A percentile compares a stretch with the other conserved stretches of the same genome.
phyloP scores from a whole-genome alignment of 2,888 invertebrate genomes.

The Entomobrya proxima region DNA sequence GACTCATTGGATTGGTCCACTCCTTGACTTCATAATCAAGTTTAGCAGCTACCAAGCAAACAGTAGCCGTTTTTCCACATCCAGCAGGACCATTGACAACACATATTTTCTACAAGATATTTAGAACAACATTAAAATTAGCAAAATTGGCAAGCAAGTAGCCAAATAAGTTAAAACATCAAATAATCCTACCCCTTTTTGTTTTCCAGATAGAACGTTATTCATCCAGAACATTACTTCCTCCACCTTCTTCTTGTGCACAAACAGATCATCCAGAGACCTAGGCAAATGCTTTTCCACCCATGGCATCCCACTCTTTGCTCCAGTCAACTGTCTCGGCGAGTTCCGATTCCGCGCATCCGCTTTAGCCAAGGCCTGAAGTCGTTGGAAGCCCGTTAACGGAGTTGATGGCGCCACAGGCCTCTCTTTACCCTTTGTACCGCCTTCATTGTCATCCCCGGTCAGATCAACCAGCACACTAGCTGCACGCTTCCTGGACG shows the following conservation, averaged over 20 bases:
- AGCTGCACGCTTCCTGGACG: constrained; percentile 31
- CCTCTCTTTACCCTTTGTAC: background rate
- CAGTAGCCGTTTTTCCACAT: constrained; percentile 87
- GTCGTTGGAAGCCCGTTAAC: background rate
- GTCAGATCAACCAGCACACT: background rate
- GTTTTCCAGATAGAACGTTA: too few species aligned
- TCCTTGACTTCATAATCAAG: constrained; percentile 83
- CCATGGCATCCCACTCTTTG: constrained; percentile 60
- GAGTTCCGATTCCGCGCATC: constrained; percentile 28
- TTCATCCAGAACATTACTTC: constrained; percentile 85
- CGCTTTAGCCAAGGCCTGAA: constrained; percentile 34
- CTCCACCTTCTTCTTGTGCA: constrained; percentile 85
- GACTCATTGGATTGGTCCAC: constrained; percentile 86
- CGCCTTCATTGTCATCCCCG: too few species aligned
- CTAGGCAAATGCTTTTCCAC: constrained; percentile 80
- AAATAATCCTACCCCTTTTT: constrained; percentile 7
- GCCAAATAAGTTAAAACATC: background rate
- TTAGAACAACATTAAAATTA: constrained; percentile 1
- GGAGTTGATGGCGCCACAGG: background rate
- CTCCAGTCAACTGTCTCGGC: background rate
- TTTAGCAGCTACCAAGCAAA: constrained; percentile 83
- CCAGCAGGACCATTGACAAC: constrained; percentile 90
- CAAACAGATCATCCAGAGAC: constrained; percentile 82
- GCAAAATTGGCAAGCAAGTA: background rate
- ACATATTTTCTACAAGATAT: constrained; percentile 77